Evolutionary conservation across 2,797 vertebrate genomes (phyloP), one percentile per base, ranked within the genome.

Genomic region (Tolypeutes matacus): DNA sequence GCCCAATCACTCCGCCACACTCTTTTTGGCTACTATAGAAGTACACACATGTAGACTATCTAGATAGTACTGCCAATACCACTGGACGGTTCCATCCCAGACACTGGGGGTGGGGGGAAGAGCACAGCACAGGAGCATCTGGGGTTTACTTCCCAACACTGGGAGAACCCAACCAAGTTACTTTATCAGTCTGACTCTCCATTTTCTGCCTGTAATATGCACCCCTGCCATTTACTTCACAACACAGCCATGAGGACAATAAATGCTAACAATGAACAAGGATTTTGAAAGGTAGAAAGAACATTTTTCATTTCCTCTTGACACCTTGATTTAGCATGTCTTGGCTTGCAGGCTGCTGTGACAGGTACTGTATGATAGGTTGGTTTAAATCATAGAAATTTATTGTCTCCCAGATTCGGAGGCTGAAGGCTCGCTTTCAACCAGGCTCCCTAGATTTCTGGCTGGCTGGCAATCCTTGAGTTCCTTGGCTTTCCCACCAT

Each of bases 1-100:
- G 15, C 25, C 20, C 23, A 3, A 4, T 25, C n/a, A 17, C 21
- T 10, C 15, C 13, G 14, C 13, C 4, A 51, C 0, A 1, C 31
- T 23, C 46, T 31, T 46, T 15, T 46, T 15, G 23, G 34, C 34
- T 75, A 3, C 51, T 58, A 25, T 31, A 11, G 42, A 42, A 13
- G 51, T 15, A 89, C 0, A n/a, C 15, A 18, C 14, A 15, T 5
- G 1, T 18, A 56, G 85, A 56, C 6, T 4, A 4, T 18, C 21
- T 18, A 56, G 53, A 56, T 17, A 18, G 53, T 18, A 21, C 17
- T 56, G 15, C 53, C 53, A 67, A 17, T 67, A 17, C 65, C n/a
- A n/a, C n/a, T n/a, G 14, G 27, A n/a, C 1, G n/a, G n/a, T n/a
- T 4, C 15, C 5, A 8, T 18, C n/a, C 31, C n/a, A 67, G 31